Base-by-base conservation (phyloP, 2,888 invertebrate species). In the Lochmaea capreae region DNA sequence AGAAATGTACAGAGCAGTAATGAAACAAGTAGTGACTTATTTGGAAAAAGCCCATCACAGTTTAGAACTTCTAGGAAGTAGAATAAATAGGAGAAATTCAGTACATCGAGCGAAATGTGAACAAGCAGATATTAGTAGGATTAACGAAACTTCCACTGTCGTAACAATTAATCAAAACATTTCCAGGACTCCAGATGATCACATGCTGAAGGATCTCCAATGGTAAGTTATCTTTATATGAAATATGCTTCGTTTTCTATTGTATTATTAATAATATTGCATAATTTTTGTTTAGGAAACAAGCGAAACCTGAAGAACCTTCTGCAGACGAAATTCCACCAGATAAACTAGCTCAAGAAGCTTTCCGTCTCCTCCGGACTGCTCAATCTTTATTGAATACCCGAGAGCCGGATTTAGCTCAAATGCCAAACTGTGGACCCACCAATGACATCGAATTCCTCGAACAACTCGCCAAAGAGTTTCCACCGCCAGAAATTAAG, bases 1-100 rank as follows among this genome's bases (percentile, higher is more conserved):
- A 77, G 91, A 92, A 85, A 93, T 93, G 93, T 93, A 93, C 85
- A 90, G 91, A 84, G 92, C 92, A 43, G 89, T 93, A 82, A 90
- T 93, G 88, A 91, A 91, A 83, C 93, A 93, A 86, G 91, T 93
- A 78, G 90, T 92, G 59, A 90, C 90, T 75, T 93, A 93, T 85
- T 86, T 93, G 81, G 93, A 91, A 83, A 90, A 91, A 85, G 90
- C 92, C 5, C 92, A 92, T 81, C 91, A 91, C 78, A 92, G 92
- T 80, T 89, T 93, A 78, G 90, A 90, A 79, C 82, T 87, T 61
- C 82, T 89, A 73, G 88, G 88, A 73, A 86, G 85, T 74, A 86
- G 87, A 79, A 81, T 84, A 26, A 85, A 86, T 68, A 82, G 80
- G 11, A 82, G 83, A 71, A 79, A 78, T 26, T 83, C 88, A 57